phyloP scores from a whole-genome alignment of 2,113 vertebrate genomes.

The Cyphomyrus plagiostoma region DNA sequence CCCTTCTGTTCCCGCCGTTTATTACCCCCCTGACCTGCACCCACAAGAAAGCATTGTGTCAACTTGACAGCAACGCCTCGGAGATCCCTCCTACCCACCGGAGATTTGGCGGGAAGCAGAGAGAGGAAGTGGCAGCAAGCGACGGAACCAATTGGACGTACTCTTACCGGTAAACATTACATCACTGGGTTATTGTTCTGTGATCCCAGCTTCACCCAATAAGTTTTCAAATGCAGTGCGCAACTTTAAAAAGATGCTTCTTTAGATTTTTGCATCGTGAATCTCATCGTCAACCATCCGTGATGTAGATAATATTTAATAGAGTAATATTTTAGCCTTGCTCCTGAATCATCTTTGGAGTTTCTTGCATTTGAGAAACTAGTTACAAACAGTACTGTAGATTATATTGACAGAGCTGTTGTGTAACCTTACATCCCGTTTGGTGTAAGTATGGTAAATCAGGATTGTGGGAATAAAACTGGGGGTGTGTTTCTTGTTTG shows the following conservation, averaged over 20 bases:
- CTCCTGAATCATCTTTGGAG: neutral
- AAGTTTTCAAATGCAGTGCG: neutral
- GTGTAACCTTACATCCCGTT: neutral
- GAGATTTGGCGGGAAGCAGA: neutral
- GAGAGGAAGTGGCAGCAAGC: neutral
- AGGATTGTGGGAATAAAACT: neutral
- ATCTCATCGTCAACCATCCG: neutral
- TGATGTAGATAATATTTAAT: neutral
- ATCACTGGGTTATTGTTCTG: neutral
- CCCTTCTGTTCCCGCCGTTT: neutral
- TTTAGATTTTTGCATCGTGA: neutral
- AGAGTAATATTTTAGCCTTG: neutral
- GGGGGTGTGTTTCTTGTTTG: neutral
- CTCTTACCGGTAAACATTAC: neutral
- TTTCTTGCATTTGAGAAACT: neutral
- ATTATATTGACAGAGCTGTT: neutral
- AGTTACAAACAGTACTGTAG: neutral
- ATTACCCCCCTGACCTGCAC: neutral
- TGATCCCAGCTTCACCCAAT: neutral
- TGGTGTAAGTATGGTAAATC: neutral
- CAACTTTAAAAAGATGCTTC: neutral
- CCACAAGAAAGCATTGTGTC: neutral
- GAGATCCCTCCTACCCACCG: neutral
- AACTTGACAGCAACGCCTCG: neutral
- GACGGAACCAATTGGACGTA: neutral